These are phyloP conservation scores for Penaeus indicus DNA, from an alignment of 1,140 invertebrate genomes.

Conservation along the genomic window DNA sequence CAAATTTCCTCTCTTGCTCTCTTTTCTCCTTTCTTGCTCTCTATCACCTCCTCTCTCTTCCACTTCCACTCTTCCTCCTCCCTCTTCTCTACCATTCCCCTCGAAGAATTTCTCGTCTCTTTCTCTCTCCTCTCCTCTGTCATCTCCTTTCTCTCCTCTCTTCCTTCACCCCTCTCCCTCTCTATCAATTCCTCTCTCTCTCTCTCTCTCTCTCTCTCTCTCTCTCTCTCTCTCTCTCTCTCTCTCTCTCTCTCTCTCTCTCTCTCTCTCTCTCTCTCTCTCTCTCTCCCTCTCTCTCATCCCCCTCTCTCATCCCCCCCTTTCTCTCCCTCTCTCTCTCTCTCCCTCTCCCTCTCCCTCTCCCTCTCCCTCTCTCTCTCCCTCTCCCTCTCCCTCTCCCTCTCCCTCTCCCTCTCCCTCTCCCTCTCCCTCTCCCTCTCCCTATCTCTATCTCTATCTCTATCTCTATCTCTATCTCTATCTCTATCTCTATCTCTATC, in stretches of 20 bases:
- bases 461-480: not conserved
- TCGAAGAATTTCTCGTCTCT: too few relatives aligned
- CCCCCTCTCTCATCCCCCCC: too few relatives aligned
- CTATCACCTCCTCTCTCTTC: conserved; percentile 24
- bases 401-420: too few relatives aligned
- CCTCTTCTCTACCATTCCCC: not conserved
- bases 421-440: too few relatives aligned
- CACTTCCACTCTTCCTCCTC: not conserved
- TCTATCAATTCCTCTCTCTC: not conserved
- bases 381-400: not conserved
- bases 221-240: not conserved
- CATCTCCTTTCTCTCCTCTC: not conserved
- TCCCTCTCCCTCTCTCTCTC: not conserved
- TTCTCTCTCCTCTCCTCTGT: not conserved
- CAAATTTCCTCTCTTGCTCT: not conserved
- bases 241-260: not conserved
- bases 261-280: not conserved
- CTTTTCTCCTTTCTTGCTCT: not conserved
- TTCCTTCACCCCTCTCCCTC: not conserved
- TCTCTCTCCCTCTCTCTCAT: not conserved
- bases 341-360: not conserved
- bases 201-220: too few relatives aligned
- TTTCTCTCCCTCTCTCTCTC: not conserved
- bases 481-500: not conserved
- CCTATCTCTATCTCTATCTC: not conserved